A percentile compares a stretch with the other conserved stretches of the same genome.
These are phyloP conservation scores for Calycopis cecrops DNA, from an alignment of 1,140 invertebrate genomes.

Conservation along the genomic window DNA sequence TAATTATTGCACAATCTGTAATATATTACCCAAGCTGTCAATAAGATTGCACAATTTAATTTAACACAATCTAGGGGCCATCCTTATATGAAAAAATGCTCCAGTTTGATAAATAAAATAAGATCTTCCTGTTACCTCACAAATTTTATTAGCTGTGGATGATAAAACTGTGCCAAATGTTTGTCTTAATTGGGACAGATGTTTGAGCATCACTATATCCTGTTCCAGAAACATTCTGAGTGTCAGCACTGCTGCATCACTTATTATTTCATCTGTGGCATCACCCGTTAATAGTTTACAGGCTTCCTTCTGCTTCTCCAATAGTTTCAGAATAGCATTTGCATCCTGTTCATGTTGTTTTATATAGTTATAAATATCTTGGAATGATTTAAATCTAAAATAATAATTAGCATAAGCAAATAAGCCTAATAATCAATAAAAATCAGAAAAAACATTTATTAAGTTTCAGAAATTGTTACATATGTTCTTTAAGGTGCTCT, in stretches of 20 bases:
- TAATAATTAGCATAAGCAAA: background rate
- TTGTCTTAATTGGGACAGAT: slow-evolving; percentile 72
- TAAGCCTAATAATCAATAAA: too few relatives aligned
- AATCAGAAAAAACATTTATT: too few relatives aligned
- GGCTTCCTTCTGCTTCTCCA: slow-evolving; percentile 46
- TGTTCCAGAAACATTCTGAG: slow-evolving; percentile 79
- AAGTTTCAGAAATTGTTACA: too few relatives aligned
- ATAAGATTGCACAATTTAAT: too few relatives aligned
- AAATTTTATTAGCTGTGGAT: slow-evolving; percentile 72
- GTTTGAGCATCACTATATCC: slow-evolving; percentile 75
- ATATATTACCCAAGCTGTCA: too few relatives aligned
- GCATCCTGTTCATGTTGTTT: slow-evolving; percentile 46
- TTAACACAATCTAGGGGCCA: too few relatives aligned
- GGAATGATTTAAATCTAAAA: slow-evolving; percentile 53
- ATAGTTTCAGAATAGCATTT: slow-evolving; percentile 29
- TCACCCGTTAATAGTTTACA: slow-evolving; percentile 61
- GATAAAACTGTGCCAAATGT: slow-evolving; percentile 74
- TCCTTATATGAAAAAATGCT: background rate
- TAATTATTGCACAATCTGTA: too few relatives aligned
- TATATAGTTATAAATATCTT: slow-evolving; percentile 53
- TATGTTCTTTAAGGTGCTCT: too few relatives aligned
- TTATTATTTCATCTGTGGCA: slow-evolving; percentile 74
- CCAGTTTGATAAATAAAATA: slow-evolving; percentile 10
- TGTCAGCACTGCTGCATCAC: slow-evolving; percentile 78
- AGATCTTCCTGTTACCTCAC: slow-evolving; percentile 61